Evolutionary conservation across 2,113 vertebrate species (phyloP), one percentile per base, ranked within the genome.

Genomic region (Ciconia maguari): DNA sequence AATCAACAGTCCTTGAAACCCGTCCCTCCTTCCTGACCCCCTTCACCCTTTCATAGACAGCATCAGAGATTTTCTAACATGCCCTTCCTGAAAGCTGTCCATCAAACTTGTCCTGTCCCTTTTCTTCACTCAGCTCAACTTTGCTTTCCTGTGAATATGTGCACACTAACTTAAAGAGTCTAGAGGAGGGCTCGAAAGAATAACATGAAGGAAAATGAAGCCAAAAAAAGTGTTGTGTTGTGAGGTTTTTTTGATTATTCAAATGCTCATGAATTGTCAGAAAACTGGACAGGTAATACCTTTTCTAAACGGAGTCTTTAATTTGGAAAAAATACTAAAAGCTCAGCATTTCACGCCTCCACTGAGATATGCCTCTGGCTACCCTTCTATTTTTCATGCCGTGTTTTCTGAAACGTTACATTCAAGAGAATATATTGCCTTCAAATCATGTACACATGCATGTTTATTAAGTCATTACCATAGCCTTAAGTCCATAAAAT

Each of bases 401-500:
- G 0, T 95, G 85, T 91, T 90, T 97, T 96, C 92, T 86, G 91
- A 97, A 94, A 95, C 3, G 27, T 81, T 97, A 92, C 89, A 83
- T 96, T 97, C 94, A 92, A 88, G 96, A 95, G 89, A 94, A 96
- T 96, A 89, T 76, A 95, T 91, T 95, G 87, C 79, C 90, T 95
- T 96, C 94, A 91, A 96, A 95, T 96, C 94, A 74, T 96, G 96
- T 96, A 94, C 94, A 96, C 91, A 95, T 92, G 87, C 86, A 94
- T 97, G 93, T 95, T 96, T 97, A 95, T 90, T 88, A 96, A 97
- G 86, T 96, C 93, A 97, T 97, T 98, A 96, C 96, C 94, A 96
- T 97, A 93, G 95, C 95, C 93, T 87, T 91, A 93, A 97, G 93
- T 97, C 90, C 87, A 89, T 80, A 95, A 98, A 96, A 96, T 76